Evolutionary conservation across 2,113 vertebrate species (phyloP).

Genomic region (Menura novaehollandiae): DNA sequence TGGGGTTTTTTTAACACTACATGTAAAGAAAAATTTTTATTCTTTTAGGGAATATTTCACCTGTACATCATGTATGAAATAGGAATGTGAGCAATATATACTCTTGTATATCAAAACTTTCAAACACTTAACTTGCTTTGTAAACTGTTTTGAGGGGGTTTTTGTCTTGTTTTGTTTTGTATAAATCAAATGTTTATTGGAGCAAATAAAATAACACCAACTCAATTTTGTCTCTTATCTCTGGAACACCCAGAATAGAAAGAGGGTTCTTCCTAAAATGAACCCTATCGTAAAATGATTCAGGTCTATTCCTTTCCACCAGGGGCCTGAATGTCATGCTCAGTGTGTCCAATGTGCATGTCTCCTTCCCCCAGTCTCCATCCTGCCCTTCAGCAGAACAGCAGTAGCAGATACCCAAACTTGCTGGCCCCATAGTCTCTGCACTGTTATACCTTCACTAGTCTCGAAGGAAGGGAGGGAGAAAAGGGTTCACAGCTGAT

Average conservation of each 20-base stretch:
- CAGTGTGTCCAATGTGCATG: neutral
- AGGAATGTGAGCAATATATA: constrained; percentile 72
- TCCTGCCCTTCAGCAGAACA: neutral
- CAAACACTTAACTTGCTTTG: constrained; percentile 72
- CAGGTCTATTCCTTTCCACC: neutral
- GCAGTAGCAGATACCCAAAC: neutral
- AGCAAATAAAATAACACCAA: constrained; percentile 70
- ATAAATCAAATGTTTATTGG: constrained; percentile 69
- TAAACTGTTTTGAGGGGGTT: constrained; percentile 29
- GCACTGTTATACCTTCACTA: neutral
- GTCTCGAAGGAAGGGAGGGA: neutral
- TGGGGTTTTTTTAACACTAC: constrained; percentile 47
- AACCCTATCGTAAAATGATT: neutral
- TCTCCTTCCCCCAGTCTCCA: neutral
- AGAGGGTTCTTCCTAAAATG: neutral
- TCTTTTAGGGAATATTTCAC: constrained; percentile 66
- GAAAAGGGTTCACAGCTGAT: neutral
- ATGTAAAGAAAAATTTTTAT: constrained; percentile 64
- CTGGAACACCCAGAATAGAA: neutral
- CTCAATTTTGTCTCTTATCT: neutral
- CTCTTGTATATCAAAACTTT: constrained; percentile 67
- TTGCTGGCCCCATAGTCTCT: neutral
- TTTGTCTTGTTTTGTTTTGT: constrained; percentile 36
- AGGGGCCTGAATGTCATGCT: neutral
- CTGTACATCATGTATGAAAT: constrained; percentile 72